A percentile compares a stretch with the other conserved stretches of the same genome.
phyloP scores from a whole-genome alignment of 2,113 vertebrate species.

The Laterallus jamaicensis region DNA sequence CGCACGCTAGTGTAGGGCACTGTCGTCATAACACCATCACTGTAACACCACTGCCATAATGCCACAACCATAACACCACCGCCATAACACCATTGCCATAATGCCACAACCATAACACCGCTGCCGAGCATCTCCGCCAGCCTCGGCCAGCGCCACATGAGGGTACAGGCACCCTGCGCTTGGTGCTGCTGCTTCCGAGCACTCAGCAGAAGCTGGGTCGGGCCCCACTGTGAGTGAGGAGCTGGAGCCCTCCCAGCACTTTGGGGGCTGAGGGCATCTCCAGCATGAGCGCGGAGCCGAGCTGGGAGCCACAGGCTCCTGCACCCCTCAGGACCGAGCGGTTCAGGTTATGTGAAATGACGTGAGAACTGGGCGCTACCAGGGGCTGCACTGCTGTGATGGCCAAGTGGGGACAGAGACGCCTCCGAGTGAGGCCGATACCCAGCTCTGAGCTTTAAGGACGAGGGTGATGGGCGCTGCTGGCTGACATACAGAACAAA shows the following conservation, averaged over 20 bases:
- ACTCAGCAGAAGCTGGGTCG: not conserved
- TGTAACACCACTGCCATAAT: too few species aligned
- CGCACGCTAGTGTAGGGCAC: not conserved
- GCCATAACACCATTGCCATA: too few species aligned
- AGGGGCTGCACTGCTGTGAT: not conserved
- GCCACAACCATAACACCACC: not conserved
- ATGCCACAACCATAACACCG: too few species aligned
- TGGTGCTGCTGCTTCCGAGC: not conserved
- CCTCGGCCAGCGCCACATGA: not conserved
- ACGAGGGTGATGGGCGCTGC: fast-evolving
- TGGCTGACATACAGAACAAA: fast-evolving
- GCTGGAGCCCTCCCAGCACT: not conserved
- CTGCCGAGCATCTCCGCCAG: not conserved
- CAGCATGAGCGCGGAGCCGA: not conserved
- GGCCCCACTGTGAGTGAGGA: fast-evolving
- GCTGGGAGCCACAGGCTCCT: not conserved
- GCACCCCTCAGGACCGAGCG: fast-evolving
- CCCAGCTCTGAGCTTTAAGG: not conserved
- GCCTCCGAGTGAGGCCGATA: not conserved
- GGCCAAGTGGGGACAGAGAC: not conserved
- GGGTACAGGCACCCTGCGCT: not conserved
- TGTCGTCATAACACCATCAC: not conserved
- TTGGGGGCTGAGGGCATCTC: fast-evolving
- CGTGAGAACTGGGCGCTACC: not conserved
- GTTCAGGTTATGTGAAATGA: not conserved